Percentiles rank a stretch among this genome's conserved stretches.
Conservation (phyloP, 1,140 invertebrate species). For the Sogatella furcifera region DNA sequence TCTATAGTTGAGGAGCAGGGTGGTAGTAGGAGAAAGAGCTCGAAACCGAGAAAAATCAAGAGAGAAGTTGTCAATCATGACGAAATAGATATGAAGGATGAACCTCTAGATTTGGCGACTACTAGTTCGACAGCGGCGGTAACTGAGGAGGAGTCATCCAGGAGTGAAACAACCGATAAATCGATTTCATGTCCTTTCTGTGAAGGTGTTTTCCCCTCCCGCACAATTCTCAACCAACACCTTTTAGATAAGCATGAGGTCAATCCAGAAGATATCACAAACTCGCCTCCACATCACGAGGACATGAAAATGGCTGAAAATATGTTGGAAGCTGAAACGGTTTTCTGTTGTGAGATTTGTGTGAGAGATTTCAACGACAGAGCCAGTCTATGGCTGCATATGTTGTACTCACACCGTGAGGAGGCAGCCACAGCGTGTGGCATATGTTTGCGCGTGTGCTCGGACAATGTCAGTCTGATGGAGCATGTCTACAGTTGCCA, state of each 20-base stretch:
- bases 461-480: conserved; percentile 36
- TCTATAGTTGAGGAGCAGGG: neutral
- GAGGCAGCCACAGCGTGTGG: conserved; percentile 44
- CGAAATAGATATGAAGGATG: neutral
- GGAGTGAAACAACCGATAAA: conserved; percentile 29
- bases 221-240: conserved; percentile 31
- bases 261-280: conserved; percentile 27
- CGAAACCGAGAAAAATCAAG: conserved; percentile 26
- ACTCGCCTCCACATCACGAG: neutral
- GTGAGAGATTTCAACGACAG: conserved; percentile 40
- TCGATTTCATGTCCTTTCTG: conserved; percentile 29
- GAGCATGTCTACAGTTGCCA: conserved; percentile 41
- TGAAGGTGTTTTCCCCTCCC: conserved; percentile 6
- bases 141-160: neutral
- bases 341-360: conserved; percentile 41
- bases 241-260: conserved; percentile 36
- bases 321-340: conserved; percentile 27
- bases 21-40: conserved; percentile 24
- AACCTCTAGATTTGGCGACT: neutral
- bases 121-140: neutral
- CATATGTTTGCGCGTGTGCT: conserved; percentile 42
- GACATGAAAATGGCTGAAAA: conserved; percentile 18
- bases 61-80: conserved; percentile 10
- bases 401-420: conserved; percentile 42
- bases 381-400: conserved; percentile 43